Base-by-base conservation (phyloP, 1,140 invertebrate genomes). In the Drosophila kanapiae region DNA sequence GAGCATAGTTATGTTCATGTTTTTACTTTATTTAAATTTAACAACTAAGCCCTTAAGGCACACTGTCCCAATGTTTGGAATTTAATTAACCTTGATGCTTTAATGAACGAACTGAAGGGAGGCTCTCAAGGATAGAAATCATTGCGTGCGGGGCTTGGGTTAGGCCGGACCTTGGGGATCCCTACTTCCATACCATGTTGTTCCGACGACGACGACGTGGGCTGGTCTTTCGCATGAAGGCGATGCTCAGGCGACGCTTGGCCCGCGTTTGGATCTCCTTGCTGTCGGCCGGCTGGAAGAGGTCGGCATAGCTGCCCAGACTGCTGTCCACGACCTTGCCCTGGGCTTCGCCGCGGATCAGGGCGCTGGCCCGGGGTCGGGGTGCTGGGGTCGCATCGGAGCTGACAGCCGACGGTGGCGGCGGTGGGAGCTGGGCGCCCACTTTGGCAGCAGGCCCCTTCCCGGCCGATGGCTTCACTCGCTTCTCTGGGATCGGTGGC, bases 211-310 rank as follows among this genome's bases (percentile, higher is more conserved):
- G 31, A 1, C 33, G 31, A 16, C 48, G 18, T 14, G n/a, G 16
- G 0, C 29, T 11, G 1, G 27, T 13, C 11, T 72, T 78, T 45
- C 64, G 68, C 49, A 69, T 38, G 6, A 87, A 87, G 1, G 84
- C 84, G 0, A 87, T 62, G 11, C 80, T 78, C 6, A 87, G 40
- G 10, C 88, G 51, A 10, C 85, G 80, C 14, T 84, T 88, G 43
- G 80, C 74, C 11, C 84, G 84, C 0, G 65, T 77, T 0, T 78
- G 16, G 0, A 45, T 51, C 1, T 70, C 62, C 1, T 56, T 62
- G 0, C 80, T 72, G 27, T 51, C 43, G 5, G 27, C 54, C n/a
- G 18, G 18, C 49, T 57, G 47, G 18, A 43, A 9, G 13, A 54
- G n/a, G 14, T 13, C 51, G 4, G 60, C 80, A 29, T 88, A 57